Conservation (phyloP, 2,888 invertebrate genomes). For the Drosophila putrida region DNA sequence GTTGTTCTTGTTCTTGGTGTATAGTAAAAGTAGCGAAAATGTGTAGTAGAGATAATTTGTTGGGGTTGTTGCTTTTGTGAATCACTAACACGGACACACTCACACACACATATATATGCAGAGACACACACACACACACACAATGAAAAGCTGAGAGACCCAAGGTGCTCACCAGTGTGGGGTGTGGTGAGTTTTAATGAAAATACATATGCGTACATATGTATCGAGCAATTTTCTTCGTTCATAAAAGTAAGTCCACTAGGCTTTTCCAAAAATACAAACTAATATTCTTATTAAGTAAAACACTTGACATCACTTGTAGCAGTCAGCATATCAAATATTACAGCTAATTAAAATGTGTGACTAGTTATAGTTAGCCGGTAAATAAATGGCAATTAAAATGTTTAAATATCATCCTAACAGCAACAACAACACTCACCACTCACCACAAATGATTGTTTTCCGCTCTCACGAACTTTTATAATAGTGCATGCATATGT, state of each 20-base stretch:
- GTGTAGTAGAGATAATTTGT: conserved; percentile 72
- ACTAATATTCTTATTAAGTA: not conserved
- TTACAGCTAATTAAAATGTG: not conserved
- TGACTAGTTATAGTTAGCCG: conserved; percentile 26
- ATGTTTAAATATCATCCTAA: conserved; percentile 50
- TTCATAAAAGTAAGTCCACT: conserved; percentile 20
- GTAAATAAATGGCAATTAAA: conserved; percentile 36
- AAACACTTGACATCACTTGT: not conserved
- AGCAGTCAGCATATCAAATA: too few species aligned
- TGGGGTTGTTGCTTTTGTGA: conserved; percentile 75
- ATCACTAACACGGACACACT: conserved; percentile 57
- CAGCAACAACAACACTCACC: conserved; percentile 57
- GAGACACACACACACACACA: conserved; percentile 17
- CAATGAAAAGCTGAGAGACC: conserved; percentile 47
- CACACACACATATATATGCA: conserved; percentile 17
- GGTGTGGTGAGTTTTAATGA: conserved; percentile 62
- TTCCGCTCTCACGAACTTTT: conserved; percentile 60
- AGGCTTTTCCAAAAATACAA: conserved; percentile 8
- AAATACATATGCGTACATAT: conserved; percentile 58
- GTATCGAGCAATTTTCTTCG: conserved; percentile 46
- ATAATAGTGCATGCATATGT: conserved; percentile 28
- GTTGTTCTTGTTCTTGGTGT: conserved; percentile 31
- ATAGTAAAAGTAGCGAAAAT: conserved; percentile 68
- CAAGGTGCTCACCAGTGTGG: conserved; percentile 52
- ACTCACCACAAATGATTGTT: conserved; percentile 72